phyloP scores from a whole-genome alignment of 2,113 vertebrate genomes.

The Cyphotilapia sp. region DNA sequence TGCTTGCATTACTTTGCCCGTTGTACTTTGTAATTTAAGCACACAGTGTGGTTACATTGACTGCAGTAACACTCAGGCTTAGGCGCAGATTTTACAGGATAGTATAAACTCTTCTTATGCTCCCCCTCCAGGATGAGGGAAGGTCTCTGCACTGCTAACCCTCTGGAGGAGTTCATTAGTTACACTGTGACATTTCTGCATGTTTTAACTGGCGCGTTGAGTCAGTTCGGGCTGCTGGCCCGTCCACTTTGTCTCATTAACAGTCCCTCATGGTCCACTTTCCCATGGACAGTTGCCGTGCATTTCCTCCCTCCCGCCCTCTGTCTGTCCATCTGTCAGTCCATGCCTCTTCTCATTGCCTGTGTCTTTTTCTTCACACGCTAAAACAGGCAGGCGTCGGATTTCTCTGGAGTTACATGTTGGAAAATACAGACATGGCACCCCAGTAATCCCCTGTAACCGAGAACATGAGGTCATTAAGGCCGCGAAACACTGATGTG shows the following conservation, averaged over 20 bases:
- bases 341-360: background rate
- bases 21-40: background rate
- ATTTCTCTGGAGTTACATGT: background rate
- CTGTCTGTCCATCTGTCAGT: conserved; percentile 3
- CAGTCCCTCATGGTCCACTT: conserved; percentile 39
- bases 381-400: background rate
- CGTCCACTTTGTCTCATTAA: background rate
- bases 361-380: background rate
- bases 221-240: background rate
- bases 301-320: conserved; percentile 18
- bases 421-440: background rate
- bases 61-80: background rate
- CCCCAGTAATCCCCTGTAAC: conserved; percentile 11
- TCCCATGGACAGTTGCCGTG: conserved; percentile 58
- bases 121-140: background rate
- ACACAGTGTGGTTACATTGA: background rate
- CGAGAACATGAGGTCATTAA: background rate
- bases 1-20: background rate
- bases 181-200: conserved; percentile 6
- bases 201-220: conserved; percentile 1
- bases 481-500: background rate
- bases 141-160: background rate
- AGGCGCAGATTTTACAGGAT: background rate
- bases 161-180: background rate
- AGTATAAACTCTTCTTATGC: background rate